Percentiles rank a stretch among this genome's conserved stretches.
Conservation (phyloP, 2,888 invertebrate species). For the Lycophotia porphyrea region DNA sequence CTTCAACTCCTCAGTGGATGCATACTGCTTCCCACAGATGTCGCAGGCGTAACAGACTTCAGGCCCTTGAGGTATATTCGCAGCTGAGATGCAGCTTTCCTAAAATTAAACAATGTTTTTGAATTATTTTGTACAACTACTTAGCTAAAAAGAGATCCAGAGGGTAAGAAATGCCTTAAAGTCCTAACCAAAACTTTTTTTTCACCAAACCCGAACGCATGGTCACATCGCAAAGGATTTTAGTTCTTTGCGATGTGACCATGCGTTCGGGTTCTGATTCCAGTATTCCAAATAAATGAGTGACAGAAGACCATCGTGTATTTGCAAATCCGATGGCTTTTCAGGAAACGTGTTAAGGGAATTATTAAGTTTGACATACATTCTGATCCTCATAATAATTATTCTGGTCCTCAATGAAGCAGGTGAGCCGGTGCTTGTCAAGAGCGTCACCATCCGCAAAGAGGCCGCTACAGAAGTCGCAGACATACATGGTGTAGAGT, state of each 20-base stretch:
- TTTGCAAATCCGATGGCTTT: background rate
- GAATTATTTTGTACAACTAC: background rate
- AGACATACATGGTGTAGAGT: slow-evolving; percentile 85
- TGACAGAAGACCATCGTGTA: background rate
- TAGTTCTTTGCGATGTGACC: background rate
- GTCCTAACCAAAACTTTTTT: background rate
- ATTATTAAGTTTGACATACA: slow-evolving; percentile 28
- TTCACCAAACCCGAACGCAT: background rate
- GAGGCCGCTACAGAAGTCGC: slow-evolving; percentile 83
- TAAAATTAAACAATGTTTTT: slow-evolving; percentile 20
- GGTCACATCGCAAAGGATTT: background rate
- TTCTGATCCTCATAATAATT: slow-evolving; percentile 70
- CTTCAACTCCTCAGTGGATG: slow-evolving; percentile 76
- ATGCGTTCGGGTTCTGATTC: background rate
- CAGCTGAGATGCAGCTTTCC: slow-evolving; percentile 53
- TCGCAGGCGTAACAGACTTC: slow-evolving; percentile 76
- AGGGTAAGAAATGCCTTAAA: background rate
- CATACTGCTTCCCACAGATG: slow-evolving; percentile 74
- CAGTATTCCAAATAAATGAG: background rate
- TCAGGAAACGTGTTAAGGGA: background rate
- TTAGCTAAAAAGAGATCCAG: background rate
- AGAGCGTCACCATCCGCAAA: slow-evolving; percentile 84
- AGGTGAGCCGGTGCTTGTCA: slow-evolving; percentile 80
- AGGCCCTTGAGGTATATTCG: slow-evolving; percentile 53
- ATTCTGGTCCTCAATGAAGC: slow-evolving; percentile 73